phyloP scores from a whole-genome alignment of 2,113 vertebrate species.

The Pollachius pollachius region DNA sequence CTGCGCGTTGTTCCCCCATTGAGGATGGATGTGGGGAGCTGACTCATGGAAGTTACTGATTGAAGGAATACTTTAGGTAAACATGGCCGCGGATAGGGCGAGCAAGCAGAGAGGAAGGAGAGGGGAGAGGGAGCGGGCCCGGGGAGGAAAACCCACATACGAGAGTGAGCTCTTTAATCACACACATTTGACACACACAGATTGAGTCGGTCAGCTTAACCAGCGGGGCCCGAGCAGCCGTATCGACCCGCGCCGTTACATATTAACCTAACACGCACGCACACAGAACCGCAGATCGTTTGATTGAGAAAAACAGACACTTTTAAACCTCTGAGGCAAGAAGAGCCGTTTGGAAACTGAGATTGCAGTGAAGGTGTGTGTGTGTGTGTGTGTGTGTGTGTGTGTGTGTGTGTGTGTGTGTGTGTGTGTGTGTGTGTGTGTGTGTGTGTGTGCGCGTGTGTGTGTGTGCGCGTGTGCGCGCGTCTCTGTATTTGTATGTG shows the following conservation, averaged over 20 bases:
- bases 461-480: too few relatives aligned
- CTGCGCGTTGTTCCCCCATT: conserved; percentile 32
- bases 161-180: conserved; percentile 78
- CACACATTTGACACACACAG: conserved; percentile 75
- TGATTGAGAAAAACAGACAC: conserved; percentile 29
- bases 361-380: neutral
- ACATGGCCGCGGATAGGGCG: conserved; percentile 38
- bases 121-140: conserved; percentile 35
- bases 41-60: conserved; percentile 73
- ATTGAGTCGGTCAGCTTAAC: conserved; percentile 70
- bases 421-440: too few relatives aligned
- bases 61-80: conserved; percentile 66
- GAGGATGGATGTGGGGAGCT: conserved; percentile 41
- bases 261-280: conserved; percentile 70
- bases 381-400: too few relatives aligned
- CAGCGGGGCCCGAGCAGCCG: conserved; percentile 53
- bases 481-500: too few relatives aligned
- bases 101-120: conserved; percentile 32
- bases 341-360: conserved; percentile 19
- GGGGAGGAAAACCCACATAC: conserved; percentile 65
- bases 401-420: too few relatives aligned
- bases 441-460: too few relatives aligned
- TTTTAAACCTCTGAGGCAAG: conserved; percentile 15
- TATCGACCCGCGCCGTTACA: conserved; percentile 74
- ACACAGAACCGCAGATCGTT: conserved; percentile 46